phyloP scores from a whole-genome alignment of 2,888 invertebrate genomes.

The Drosophila greeni region DNA sequence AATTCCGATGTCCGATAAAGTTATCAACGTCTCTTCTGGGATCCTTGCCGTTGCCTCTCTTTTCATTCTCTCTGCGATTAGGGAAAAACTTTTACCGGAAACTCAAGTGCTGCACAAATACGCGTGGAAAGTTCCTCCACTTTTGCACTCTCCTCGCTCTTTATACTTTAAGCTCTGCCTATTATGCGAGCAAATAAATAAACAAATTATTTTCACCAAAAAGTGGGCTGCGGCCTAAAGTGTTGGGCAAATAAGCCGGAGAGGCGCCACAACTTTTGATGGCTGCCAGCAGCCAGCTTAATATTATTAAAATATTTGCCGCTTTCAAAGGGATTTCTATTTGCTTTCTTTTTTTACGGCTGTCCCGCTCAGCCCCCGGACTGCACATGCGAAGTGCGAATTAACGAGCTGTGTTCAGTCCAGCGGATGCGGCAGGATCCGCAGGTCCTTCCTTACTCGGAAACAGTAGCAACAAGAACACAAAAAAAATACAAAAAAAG shows the following conservation, averaged over 20 bases:
- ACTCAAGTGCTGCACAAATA: conserved; percentile 59
- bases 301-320: conserved; percentile 42
- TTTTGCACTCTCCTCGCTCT: background rate
- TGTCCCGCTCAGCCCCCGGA: conserved; percentile 4
- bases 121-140: conserved; percentile 35
- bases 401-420: conserved; percentile 30
- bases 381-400: conserved; percentile 25
- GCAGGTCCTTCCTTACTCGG: background rate
- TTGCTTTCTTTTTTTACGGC: conserved; percentile 2
- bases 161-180: conserved; percentile 27
- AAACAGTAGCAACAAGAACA: background rate
- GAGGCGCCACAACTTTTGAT: conserved; percentile 23
- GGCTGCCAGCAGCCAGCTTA: conserved; percentile 24
- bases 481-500: background rate
- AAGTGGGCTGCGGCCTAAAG: conserved; percentile 34
- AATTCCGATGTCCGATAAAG: conserved; percentile 60
- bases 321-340: conserved; percentile 14
- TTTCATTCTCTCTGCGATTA: conserved; percentile 17
- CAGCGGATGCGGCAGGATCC: conserved; percentile 14
- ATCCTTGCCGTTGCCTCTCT: background rate
- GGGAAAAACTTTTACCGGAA: conserved; percentile 37
- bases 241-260: conserved; percentile 46
- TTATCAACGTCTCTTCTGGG: conserved; percentile 44
- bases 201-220: conserved; percentile 40
- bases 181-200: conserved; percentile 44